Base-by-base conservation (phyloP, 2,797 vertebrate species). In the Silurus lanzhouensis region DNA sequence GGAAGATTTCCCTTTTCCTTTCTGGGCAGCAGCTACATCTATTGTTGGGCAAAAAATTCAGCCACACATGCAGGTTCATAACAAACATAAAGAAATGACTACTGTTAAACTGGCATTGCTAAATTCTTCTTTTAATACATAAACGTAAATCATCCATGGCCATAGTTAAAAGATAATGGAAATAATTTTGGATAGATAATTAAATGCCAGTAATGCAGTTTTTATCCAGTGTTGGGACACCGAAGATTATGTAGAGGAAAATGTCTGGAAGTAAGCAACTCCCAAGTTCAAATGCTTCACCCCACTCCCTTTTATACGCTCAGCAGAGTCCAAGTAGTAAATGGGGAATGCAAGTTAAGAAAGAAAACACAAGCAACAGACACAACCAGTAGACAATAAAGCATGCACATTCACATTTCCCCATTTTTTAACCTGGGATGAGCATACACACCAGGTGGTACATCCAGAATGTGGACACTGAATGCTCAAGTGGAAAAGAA, bases 1-100 rank as follows among this genome's bases (percentile, higher is more conserved):
- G 89, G 87, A 91, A 89, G 86, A 87, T 90, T 91, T 91, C 89
- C 38, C 90, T 86, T 72, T 81, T 82, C 77, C 60, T 57, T 86
- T 87, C 71, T 85, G 19, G 72, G 67, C 74, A 71, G 66, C 67
- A 80, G 64, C 86, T 78, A 84, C 86, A 82, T 52, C 84, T 87
- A 81, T 84, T 87, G 82, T 87, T 38, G 27, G 57, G 57, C 88
- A 90, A 85, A 86, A 90, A 88, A 78, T 80, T 85, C 87, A 91
- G 44, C 67, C 82, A 87, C 90, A 83, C 84, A 75, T 82, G 27
- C 58, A 48, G 31, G 38, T 63, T 66, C 55, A 74, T 12, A 81
- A 66, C 38, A 67, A 81, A 44, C 78, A 70, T 2, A 74, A 38
- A 64, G 57, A 66, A 61, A 78, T 44, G 20, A 67, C 19, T 64